A percentile compares a stretch with the other conserved stretches of the same genome.
Conservation (phyloP, 1,140 invertebrate species). For the Popillia japonica region DNA sequence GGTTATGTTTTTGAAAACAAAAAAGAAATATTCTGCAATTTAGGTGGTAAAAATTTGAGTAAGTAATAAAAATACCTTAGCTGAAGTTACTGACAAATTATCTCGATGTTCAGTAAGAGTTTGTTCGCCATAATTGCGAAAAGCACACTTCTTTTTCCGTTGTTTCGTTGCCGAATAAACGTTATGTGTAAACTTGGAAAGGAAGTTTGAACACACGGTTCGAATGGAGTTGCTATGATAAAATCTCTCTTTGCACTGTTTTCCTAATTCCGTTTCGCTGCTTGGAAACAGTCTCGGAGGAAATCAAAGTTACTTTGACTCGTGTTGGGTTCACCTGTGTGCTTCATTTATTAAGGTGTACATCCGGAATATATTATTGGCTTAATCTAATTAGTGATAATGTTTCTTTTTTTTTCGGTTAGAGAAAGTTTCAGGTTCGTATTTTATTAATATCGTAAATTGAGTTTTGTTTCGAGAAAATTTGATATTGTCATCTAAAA, state of each 20-base stretch:
- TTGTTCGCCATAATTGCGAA: neutral
- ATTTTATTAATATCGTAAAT: too few species aligned
- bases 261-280: constrained; percentile 25
- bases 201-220: neutral
- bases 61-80: too few species aligned
- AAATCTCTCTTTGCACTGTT: constrained; percentile 24
- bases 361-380: neutral
- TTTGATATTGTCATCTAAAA: too few species aligned
- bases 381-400: constrained; percentile 10
- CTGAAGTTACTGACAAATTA: too few species aligned
- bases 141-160: neutral
- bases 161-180: neutral
- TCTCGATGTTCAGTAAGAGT: neutral
- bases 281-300: constrained; percentile 9
- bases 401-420: neutral
- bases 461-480: too few species aligned
- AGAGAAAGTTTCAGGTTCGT: too few species aligned
- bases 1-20: too few species aligned
- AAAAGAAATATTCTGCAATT: too few species aligned
- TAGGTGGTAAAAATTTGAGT: too few species aligned
- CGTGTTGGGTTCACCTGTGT: constrained; percentile 14
- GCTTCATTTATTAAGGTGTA: constrained; percentile 5
- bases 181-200: neutral
- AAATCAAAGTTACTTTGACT: constrained; percentile 32
- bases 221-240: neutral